Evolutionary conservation across 2,797 vertebrate genomes (phyloP), one percentile per base, ranked within the genome.

Genomic region (Columba guinea): DNA sequence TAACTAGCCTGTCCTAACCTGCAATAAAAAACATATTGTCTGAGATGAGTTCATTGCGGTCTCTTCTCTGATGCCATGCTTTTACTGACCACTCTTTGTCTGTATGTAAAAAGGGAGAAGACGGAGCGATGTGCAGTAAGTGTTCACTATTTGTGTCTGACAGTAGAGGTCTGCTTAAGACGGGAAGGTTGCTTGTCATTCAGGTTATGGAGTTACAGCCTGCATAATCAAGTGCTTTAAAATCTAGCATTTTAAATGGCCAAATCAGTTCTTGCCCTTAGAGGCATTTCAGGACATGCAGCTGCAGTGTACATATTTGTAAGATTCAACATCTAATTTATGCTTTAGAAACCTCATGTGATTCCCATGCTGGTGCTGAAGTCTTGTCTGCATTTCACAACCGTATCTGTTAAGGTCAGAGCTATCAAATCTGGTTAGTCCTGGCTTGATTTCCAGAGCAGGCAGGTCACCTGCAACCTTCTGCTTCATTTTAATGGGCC

Each of bases 361-460:
- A 63, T 91, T 91, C 69, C 49, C 39, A 14, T 53, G 52, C 58
- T 84, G 59, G 35, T 92, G 30, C 58, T 92, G 16, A 49, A 58
- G 39, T 55, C 59, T 80, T 46, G n/a, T 49, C 79, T 88, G 18
- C 10, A 1, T 89, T 84, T 81, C 67, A 71, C 28, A 88, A 6
- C n/a, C 0, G 0, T 70, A 41, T 64, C 79, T 79, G 52, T 84
- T 88, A 77, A 94, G 74, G 82, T 90, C 90, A 89, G 59, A 94
- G 56, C 74, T 90, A 58, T 90, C 59, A 76, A 79, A 82, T 76
- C 67, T 84, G 46, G 26, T 76, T 94, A 87, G 89, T 81, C 46
- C 30, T 30, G 69, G 85, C 56, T 77, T 68, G 35, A 74, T 90
- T 84, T 87, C 49, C 67, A 58, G 70, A 82, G 80, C 74, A 79